A percentile compares a stretch with the other conserved stretches of the same genome.
phyloP scores from a whole-genome alignment of 2,113 vertebrate genomes.

The Chloropsis cyanopogon region DNA sequence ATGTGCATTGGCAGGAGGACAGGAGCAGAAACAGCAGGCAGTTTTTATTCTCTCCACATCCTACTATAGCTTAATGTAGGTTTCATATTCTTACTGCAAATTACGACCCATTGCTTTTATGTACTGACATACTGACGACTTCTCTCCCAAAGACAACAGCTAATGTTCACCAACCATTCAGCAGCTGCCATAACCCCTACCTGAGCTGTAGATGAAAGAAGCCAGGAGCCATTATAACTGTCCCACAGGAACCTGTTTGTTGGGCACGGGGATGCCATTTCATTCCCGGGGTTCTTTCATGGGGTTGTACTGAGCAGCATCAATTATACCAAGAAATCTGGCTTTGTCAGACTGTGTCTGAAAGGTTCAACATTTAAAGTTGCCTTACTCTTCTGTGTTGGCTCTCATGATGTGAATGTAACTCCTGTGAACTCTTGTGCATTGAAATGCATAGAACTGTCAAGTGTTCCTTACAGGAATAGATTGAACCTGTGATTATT shows the following conservation, averaged over 20 bases:
- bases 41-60: not conserved
- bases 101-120: not conserved
- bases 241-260: not conserved
- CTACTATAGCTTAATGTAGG: not conserved
- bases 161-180: not conserved
- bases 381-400: not conserved
- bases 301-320: not conserved
- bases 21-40: not conserved
- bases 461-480: not conserved
- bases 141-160: not conserved
- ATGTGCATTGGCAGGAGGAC: not conserved
- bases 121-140: not conserved
- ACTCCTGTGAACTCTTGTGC: not conserved
- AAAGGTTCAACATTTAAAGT: not conserved
- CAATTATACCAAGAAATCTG: not conserved
- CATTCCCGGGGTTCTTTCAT: not conserved
- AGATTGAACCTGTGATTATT: not conserved
- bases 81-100: not conserved
- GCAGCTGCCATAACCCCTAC: not conserved
- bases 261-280: not conserved
- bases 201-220: not conserved
- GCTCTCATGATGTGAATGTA: not conserved
- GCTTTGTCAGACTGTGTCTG: not conserved
- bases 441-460: not conserved
- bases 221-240: not conserved